phyloP scores from a whole-genome alignment of 2,888 invertebrate species.

The Venustoraphidia nigricollis region DNA sequence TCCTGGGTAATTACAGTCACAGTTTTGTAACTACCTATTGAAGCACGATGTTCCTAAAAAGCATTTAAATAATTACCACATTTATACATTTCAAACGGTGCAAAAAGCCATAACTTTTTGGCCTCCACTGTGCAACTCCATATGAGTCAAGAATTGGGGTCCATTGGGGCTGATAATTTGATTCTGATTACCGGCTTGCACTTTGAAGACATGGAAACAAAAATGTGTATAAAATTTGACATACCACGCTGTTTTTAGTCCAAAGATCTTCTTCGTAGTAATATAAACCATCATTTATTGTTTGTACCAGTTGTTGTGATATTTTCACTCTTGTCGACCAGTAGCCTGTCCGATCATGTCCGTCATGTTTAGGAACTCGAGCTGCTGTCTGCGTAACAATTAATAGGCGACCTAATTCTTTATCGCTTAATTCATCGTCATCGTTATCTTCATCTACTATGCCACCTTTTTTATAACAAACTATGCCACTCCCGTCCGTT shows the following conservation, averaged over 20 bases:
- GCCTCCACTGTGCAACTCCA: no score
- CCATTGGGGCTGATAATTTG: no score
- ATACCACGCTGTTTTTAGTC: slow-evolving; percentile 31
- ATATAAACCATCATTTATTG: slow-evolving; percentile 91
- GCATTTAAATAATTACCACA: background rate
- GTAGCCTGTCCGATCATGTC: slow-evolving; percentile 82
- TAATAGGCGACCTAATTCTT: slow-evolving; percentile 82
- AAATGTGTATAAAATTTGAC: no score
- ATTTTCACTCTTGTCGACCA: slow-evolving; percentile 84
- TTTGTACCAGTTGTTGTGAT: slow-evolving; percentile 84
- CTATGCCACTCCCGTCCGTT: no score
- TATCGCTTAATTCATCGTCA: slow-evolving; percentile 82
- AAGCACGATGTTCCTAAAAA: slow-evolving; percentile 28
- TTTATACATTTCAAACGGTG: slow-evolving; percentile 1
- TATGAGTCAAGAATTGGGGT: no score
- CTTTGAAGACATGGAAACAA: no score
- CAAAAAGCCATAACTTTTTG: no score
- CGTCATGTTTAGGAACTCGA: slow-evolving; percentile 66
- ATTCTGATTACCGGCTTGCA: no score
- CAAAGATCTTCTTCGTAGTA: slow-evolving; percentile 93
- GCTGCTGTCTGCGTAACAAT: slow-evolving; percentile 71
- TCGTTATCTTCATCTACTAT: slow-evolving; percentile 42
- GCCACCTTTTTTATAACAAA: no score
- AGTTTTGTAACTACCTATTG: slow-evolving; percentile 55
- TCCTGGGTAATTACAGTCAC: slow-evolving; percentile 80